Base-by-base conservation (phyloP, 2,888 invertebrate genomes). In the Cerastis rubricosa region DNA sequence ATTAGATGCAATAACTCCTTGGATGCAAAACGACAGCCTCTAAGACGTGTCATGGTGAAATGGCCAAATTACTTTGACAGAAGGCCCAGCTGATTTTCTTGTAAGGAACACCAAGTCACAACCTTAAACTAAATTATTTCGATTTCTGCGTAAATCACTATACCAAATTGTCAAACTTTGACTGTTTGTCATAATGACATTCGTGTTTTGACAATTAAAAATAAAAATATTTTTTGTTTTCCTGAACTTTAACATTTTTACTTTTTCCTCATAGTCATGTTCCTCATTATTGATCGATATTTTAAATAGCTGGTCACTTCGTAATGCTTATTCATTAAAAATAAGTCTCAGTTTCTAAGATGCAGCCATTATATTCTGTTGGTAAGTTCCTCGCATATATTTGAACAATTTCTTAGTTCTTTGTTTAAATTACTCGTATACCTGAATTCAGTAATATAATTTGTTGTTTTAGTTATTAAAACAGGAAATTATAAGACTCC, bases 291-390 rank as follows among this genome's bases (percentile, higher is more conserved):
- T 68, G 22, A 40, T 66, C 57, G 49, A 73, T 83, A 82, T 75
- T 78, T 29, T 25, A n/a, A 51, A 66, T 47, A 59, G 47, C 35
- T 59, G 59, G 70, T 65, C n/a, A 76, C 49, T 68, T 74, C 71
- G 79, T 77, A 75, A 81, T 84, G 81, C 45, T 65, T 66, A 45
- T 54, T 57, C 9, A 54, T 54, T 59, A 17, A 29, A 66, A 45
- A 40, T 17, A 51, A 67, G 12, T 63, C 68, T 25, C 49, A 65
- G 14, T 74, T 51, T 47, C 7, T 71, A 80, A 66, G 35, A 90
- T 90, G 90, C 90, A 90, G 85, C 90, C 90, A 17, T 61, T 90
- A 54, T 89, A 87, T 86, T 89, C 89, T 76, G 90, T 90, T 77
- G 90, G 90, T 90, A 76, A 89, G 90, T 84, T 65, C 6, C n/a